Conservation (phyloP, 2,797 vertebrate genomes). For the Hydrophis major region DNA sequence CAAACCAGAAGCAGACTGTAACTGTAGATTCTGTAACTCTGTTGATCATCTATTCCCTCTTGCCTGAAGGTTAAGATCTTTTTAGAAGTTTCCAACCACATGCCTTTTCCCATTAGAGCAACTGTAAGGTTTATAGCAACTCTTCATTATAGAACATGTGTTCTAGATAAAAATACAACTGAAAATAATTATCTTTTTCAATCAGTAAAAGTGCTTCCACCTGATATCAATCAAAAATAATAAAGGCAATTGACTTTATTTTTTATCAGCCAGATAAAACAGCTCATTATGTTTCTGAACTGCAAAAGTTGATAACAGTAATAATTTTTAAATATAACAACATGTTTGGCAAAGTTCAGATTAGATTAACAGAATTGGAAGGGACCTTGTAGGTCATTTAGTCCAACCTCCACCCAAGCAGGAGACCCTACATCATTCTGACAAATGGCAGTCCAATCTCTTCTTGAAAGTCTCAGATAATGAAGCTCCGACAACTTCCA, state of each 20-base stretch:
- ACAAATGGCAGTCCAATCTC: too few relatives aligned
- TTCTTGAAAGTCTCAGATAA: too few relatives aligned
- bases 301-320: not conserved
- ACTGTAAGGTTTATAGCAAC: not conserved
- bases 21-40: not conserved
- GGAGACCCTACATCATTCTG: too few relatives aligned
- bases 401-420: too few relatives aligned
- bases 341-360: too few relatives aligned
- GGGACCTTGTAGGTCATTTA: too few relatives aligned
- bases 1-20: slow-evolving; percentile 12
- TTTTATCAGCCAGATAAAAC: not conserved
- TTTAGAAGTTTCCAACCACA: not conserved
- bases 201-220: not conserved
- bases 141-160: not conserved
- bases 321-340: not conserved
- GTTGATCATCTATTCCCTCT: not conserved
- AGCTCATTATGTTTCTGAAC: not conserved
- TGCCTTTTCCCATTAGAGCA: not conserved
- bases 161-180: not conserved
- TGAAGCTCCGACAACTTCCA: too few relatives aligned
- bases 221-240: not conserved
- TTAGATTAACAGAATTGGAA: too few relatives aligned
- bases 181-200: not conserved
- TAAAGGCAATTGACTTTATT: not conserved
- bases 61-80: not conserved